Evolutionary conservation across 2,888 invertebrate genomes (phyloP).

Genomic region (Plebejus anna): DNA sequence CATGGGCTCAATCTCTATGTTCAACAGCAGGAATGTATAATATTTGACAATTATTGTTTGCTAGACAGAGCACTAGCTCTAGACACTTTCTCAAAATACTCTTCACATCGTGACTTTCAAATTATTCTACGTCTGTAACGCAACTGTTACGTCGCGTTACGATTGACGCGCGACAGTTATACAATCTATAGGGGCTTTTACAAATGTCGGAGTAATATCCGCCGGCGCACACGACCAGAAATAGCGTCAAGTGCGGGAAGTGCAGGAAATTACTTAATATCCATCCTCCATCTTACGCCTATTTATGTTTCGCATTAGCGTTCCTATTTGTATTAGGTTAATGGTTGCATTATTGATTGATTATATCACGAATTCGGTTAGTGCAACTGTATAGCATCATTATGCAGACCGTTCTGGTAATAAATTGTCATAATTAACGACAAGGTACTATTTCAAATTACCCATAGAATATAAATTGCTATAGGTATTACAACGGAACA

Average conservation of each 20-base stretch:
- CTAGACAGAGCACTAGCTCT: no score
- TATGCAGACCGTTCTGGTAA: neutral
- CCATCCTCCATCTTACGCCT: constrained; percentile 34
- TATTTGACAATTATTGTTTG: no score
- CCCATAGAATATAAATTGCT: neutral
- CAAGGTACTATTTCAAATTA: neutral
- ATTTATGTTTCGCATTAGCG: constrained; percentile 26
- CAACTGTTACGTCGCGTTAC: neutral
- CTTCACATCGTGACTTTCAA: neutral
- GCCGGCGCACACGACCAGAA: constrained; percentile 43
- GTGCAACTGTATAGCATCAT: neutral
- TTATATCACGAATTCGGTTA: constrained; percentile 13
- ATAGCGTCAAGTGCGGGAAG: constrained; percentile 41
- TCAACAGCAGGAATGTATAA: no score
- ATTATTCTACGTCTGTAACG: neutral
- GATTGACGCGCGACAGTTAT: neutral
- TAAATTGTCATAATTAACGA: neutral
- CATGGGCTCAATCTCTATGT: no score
- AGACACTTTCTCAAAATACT: no score
- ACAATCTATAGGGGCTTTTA: neutral
- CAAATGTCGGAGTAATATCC: constrained; percentile 47
- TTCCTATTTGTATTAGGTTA: constrained; percentile 25
- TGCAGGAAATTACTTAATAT: constrained; percentile 53
- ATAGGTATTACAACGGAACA: neutral
- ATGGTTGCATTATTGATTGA: constrained; percentile 14